Evolutionary conservation across 64 coral and sea anemone genomes (phyloP), one percentile per base, ranked within the genome.

Genomic region (Porites australiensis): DNA sequence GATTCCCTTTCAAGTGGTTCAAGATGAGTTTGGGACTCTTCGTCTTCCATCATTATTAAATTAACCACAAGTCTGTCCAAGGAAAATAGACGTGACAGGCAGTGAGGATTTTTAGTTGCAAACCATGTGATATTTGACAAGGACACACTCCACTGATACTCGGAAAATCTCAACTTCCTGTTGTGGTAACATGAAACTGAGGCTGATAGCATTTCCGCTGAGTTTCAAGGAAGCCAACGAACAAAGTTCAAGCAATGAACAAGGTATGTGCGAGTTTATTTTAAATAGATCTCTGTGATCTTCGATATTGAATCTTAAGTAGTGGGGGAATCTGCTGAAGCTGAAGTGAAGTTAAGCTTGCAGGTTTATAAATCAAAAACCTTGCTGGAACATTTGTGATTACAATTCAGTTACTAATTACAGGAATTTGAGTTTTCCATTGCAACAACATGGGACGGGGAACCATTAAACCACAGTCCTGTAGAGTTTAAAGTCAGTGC

Each of bases 371-470:
- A 37, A 37, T 37, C 27, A 37, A 0, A 37, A 37, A 37, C 27
- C 27, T 1, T 37, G 0, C 27, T 37, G 27, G 27, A 37, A 37
- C 27, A 37, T 37, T 37, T 37, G 27, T 37, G 27, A 37, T 0
- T 37, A 37, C 27, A 37, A 37, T 57, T 57, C 6, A 57, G 7
- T 57, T 12, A 5, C 7, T 44, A 69, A 4, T 87, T 71, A 13
- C 16, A 98, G 98, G 78, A 70, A 57, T 92, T 88, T 67, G 82
- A 92, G 22, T 94, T 96, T 79, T 58, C 79, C 16, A 94, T 99
- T n/a, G 47, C 70, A 23, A 87, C 65, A 86, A 55, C 61, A 23
- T 99, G 98, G 98, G 72, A 99, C 92, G 94, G 98, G 52, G n/a
- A 89, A 3, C 50, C 94, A 11, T 64, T 99, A 50, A 20, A 70